Conservation (phyloP, 2,113 vertebrate species). For the Naja naja region DNA sequence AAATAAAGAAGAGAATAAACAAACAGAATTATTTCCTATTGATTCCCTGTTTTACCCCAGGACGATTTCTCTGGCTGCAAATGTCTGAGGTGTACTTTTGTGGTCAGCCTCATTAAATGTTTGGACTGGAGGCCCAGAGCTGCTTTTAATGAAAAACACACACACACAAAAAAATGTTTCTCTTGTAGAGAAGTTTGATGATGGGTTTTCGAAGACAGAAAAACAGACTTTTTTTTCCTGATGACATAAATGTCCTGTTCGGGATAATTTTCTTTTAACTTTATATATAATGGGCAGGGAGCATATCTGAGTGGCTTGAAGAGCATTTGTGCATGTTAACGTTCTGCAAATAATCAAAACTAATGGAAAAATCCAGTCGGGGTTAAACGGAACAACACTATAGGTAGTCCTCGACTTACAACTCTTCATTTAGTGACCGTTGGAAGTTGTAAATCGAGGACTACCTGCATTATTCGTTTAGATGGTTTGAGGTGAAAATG, state of each 20-base stretch:
- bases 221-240: not conserved
- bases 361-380: not conserved
- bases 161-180: not conserved
- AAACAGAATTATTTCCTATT: not conserved
- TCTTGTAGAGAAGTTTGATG: not conserved
- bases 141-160: not conserved
- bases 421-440: no score
- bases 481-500: not conserved
- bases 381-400: not conserved
- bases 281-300: not conserved
- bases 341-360: not conserved
- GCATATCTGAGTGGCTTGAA: not conserved
- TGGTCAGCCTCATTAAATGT: not conserved
- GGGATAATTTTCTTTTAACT: not conserved
- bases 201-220: not conserved
- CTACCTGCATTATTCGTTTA: not conserved
- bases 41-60: not conserved
- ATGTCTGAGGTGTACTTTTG: not conserved
- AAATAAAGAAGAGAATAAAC: not conserved
- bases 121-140: not conserved
- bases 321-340: not conserved
- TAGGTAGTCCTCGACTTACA: not conserved
- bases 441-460: no score
- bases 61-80: not conserved
- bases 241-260: not conserved